Evolutionary conservation across 2,797 vertebrate genomes (phyloP).

Genomic region (Anniella stebbinsi): DNA sequence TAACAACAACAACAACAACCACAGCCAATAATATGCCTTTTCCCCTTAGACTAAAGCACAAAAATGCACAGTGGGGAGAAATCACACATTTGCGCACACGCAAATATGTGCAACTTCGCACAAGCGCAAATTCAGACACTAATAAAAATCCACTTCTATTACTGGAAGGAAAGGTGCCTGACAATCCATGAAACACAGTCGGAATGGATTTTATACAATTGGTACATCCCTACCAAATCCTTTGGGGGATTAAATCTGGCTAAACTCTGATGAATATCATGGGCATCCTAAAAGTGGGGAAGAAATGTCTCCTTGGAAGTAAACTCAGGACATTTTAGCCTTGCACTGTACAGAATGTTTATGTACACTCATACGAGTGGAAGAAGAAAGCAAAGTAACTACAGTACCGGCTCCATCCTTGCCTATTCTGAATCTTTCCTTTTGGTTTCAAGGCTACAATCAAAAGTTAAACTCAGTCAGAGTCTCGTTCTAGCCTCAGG

Average conservation of each 20-base stretch:
- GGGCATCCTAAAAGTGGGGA: neutral
- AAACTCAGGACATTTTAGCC: neutral
- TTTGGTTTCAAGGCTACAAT: neutral
- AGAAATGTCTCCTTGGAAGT: neutral
- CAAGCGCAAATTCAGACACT: too few relatives aligned
- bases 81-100: too few relatives aligned
- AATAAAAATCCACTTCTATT: too few relatives aligned
- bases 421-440: neutral
- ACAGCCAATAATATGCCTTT: too few relatives aligned
- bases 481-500: fast-evolving
- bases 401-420: too few relatives aligned
- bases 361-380: neutral
- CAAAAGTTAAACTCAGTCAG: neutral
- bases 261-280: neutral
- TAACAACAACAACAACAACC: too few relatives aligned
- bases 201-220: too few relatives aligned
- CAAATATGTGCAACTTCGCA: too few relatives aligned
- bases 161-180: too few relatives aligned
- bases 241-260: neutral
- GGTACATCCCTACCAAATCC: neutral
- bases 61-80: too few relatives aligned
- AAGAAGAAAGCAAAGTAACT: neutral
- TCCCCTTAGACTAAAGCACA: too few relatives aligned
- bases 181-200: too few relatives aligned
- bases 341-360: neutral